Base-by-base conservation (phyloP, 2,888 invertebrate species). In the Mythimna impura region DNA sequence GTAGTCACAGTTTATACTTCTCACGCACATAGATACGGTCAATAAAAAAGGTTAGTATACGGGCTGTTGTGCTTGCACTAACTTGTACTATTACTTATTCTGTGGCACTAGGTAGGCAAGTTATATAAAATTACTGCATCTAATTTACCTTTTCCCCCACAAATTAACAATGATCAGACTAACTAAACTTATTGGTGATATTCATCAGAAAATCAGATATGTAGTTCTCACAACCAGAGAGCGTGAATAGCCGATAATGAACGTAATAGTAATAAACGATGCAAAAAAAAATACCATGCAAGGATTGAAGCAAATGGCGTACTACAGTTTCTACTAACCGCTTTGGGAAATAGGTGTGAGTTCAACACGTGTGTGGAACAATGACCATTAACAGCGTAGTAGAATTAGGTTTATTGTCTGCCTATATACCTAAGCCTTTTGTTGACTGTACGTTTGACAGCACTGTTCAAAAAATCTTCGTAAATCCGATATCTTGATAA, bases 401-500 rank as follows among this genome's bases (percentile, higher is more conserved):
- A 2, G 7, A 58, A 30, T 60, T 7, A 54, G 8, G 14, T 74
- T 73, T 34, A 65, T 65, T 55, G 30, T 57, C 55, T 14, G 3
- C 34, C 34, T 34, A 2, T 34, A 25, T 54, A 61, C 20, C 10
- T 22, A 72, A 34, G 63, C 34, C 20, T 47, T 54, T 78, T 63
- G 62, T 71, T 34, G 62, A 62, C 62, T 43, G 57, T 69, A 72
- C 22, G 40, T 52, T 30, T 55, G 10, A 67, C n/a, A n/a, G 63
- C 58, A 30, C 47, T 17, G 22, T 36, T 61, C n/a, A n/a, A n/a
- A n/a, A n/a, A n/a, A n/a, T n/a, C n/a, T n/a, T n/a, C 36, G 54
- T 71, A 73, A 78, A 83, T 64, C 70, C 70, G 66, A 84, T 83
- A 83, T 74, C 77, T 77, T 72, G 71, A 78, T 73, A 73, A 64